A percentile compares a stretch with the other conserved stretches of the same genome.
These are phyloP conservation scores for Diadema setosum DNA, from an alignment of 35 echinoderm and acorn worm species.

Conservation along the genomic window DNA sequence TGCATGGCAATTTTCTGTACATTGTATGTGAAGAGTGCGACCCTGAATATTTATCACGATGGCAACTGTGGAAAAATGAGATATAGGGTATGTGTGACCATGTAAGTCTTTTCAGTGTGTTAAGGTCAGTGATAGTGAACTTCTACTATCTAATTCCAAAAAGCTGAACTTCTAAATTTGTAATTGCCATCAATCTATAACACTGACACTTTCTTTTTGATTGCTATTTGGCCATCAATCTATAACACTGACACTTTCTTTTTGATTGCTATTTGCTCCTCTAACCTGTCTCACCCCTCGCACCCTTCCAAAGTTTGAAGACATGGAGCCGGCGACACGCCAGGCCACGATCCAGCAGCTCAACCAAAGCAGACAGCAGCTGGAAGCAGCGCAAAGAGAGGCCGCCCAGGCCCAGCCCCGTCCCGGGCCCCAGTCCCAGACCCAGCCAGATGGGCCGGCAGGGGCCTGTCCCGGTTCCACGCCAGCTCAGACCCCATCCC, in stretches of 20 bases:
- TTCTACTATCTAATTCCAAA: no score
- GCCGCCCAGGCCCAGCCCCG: background rate
- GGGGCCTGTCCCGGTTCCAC: background rate
- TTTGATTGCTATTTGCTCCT: background rate
- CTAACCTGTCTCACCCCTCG: background rate
- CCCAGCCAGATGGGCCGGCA: background rate
- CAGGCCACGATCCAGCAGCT: background rate
- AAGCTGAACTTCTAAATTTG: no score
- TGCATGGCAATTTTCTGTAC: no score
- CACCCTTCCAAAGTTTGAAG: background rate
- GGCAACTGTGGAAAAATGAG: background rate
- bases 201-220: background rate
- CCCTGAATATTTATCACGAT: background rate
- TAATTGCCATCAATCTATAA: no score
- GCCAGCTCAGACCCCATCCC: background rate
- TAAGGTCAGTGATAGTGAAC: no score
- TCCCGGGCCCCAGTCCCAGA: background rate
- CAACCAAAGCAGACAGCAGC: background rate
- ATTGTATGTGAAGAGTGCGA: background rate
- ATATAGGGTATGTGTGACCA: background rate
- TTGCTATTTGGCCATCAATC: background rate
- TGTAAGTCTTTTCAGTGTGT: no score
- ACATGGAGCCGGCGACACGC: background rate
- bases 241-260: no score
- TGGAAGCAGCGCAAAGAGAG: background rate